Base-by-base conservation (phyloP, 1,140 invertebrate genomes). In the Drosophila parvula region DNA sequence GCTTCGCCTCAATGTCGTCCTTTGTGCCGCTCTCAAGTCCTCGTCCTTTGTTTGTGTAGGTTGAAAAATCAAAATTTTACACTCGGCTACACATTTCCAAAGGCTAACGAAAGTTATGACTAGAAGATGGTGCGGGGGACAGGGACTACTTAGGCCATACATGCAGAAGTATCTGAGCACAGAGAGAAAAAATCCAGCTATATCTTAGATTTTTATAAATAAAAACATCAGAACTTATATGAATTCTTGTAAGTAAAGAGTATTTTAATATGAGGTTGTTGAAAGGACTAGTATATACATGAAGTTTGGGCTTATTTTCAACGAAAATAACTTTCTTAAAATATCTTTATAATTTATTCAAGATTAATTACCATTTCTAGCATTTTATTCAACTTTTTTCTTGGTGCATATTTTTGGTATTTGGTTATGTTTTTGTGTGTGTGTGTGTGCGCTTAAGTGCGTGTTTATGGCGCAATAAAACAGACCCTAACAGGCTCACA, bases 401-500 rank as follows among this genome's bases (percentile, higher is more conserved):
- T 8, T 12, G 22, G 51, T 34, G 48, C 12, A 47, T 53, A 50
- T 43, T 41, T 69, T 34, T 27, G 41, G 45, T 62, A 45, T 73
- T 62, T 70, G 48, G 43, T 60, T 67, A 65, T 74, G 47, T 74
- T 56, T 74, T 61, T 28, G 32, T 70, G 50, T 63, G 60, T 74
- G 64, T 78, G 69, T 76, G 41, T 76, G 68, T 77, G 81, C 63
- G 81, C 83, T 86, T 86, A 86, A 86, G 82, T 86, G 82, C 82
- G 82, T 86, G 82, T 88, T 86, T 86, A 86, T 86, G 83, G 82
- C 83, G 83, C 82, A 86, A 86, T 86, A 86, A 86, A 86, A 86
- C 82, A 86, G 82, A 88, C 79, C 82, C 82, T 86, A 79, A 88
- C 82, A 86, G 79, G 79, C 75, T 68, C 58, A 44, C 65, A 79